Percentiles rank a stretch among this genome's conserved stretches.
These are phyloP conservation scores for Diceros bicornis DNA, from an alignment of 2,797 vertebrate genomes.

Conservation along the genomic window DNA sequence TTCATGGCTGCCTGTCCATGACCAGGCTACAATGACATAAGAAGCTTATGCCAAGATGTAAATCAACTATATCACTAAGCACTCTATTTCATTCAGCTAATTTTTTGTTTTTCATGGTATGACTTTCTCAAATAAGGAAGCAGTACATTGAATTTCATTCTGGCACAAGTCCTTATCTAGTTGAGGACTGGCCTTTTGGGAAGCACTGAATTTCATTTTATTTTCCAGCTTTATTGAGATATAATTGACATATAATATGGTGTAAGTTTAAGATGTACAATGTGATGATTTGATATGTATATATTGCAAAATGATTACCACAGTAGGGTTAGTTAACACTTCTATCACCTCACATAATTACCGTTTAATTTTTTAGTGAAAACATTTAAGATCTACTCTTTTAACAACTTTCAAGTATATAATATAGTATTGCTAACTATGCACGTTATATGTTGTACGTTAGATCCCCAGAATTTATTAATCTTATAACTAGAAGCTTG, in stretches of 20 bases:
- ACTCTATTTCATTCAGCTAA: slow-evolving; percentile 10
- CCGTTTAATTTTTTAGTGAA: neutral
- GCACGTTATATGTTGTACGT: neutral
- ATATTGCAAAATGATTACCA: neutral
- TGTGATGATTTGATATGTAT: neutral
- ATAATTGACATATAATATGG: neutral
- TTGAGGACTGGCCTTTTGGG: neutral
- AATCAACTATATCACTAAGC: neutral
- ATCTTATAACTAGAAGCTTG: neutral
- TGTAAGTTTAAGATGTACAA: neutral
- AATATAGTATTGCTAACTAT: neutral
- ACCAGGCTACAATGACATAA: neutral
- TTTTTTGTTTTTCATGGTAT: neutral
- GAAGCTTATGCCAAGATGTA: neutral
- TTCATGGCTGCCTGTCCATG: neutral
- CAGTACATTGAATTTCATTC: neutral
- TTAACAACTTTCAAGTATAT: neutral
- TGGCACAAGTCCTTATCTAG: neutral
- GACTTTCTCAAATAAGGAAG: slow-evolving; percentile 44
- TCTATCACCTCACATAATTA: neutral
- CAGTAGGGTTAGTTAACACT: neutral
- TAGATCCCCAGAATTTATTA: neutral
- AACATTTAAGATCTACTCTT: neutral
- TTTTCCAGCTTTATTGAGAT: slow-evolving; percentile 12
- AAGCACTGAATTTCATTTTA: neutral